Conservation (phyloP, 2,888 invertebrate genomes). For the Leucoma salicis region DNA sequence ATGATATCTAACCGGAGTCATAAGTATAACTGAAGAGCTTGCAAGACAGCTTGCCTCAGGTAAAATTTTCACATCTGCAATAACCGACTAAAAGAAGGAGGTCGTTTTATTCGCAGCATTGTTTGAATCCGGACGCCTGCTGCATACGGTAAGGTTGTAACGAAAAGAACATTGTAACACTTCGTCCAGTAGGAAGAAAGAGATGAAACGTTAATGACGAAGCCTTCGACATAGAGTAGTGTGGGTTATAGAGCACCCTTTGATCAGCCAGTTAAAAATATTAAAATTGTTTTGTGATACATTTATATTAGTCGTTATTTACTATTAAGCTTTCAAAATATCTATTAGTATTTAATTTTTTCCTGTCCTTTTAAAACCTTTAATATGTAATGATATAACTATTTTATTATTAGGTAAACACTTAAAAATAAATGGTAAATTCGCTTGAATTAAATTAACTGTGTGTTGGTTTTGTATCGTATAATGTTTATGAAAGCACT, state of each 20-base stretch:
- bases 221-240: slow-evolving; percentile 46
- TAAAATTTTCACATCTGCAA: slow-evolving; percentile 65
- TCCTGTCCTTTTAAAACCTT: too few species aligned
- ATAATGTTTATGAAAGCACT: too few species aligned
- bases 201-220: slow-evolving; percentile 61
- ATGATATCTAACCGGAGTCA: slow-evolving; percentile 44
- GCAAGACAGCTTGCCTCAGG: slow-evolving; percentile 59
- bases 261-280: slow-evolving; percentile 13
- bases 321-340: too few species aligned
- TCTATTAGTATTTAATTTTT: too few species aligned
- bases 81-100: slow-evolving; percentile 47
- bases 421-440: too few species aligned
- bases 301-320: too few species aligned
- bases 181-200: slow-evolving; percentile 55
- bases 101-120: slow-evolving; percentile 19
- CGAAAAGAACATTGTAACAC: slow-evolving; percentile 59
- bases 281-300: too few species aligned
- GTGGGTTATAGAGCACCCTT: slow-evolving; percentile 9
- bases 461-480: too few species aligned
- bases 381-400: too few species aligned
- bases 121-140: slow-evolving; percentile 16
- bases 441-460: too few species aligned
- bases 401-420: too few species aligned
- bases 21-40: slow-evolving; percentile 62
- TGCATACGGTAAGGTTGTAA: slow-evolving; percentile 31